Conservation (phyloP, 2,888 invertebrate genomes). For the Volucella zonaria region DNA sequence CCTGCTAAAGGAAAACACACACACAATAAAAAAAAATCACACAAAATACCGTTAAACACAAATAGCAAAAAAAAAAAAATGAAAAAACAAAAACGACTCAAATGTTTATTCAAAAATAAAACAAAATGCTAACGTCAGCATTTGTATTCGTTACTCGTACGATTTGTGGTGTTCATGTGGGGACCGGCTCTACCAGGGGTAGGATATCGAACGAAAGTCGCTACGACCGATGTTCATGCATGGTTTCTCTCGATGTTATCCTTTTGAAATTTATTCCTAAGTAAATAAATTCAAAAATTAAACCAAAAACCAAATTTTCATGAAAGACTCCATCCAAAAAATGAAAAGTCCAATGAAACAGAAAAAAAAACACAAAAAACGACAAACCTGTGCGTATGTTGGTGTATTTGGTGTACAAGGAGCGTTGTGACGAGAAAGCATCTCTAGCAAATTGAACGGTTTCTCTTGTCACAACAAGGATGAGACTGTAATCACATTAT, state of each 20-base stretch:
- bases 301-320: slow-evolving; percentile 69
- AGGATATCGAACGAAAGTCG: slow-evolving; percentile 25
- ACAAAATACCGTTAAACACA: slow-evolving; percentile 8
- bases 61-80: slow-evolving; percentile 16
- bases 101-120: slow-evolving; percentile 57
- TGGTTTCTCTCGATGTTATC: slow-evolving; percentile 69
- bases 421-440: slow-evolving; percentile 20
- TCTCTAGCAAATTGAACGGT: slow-evolving; percentile 55
- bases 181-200: slow-evolving; percentile 33
- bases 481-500: slow-evolving; percentile 65
- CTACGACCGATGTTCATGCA: slow-evolving; percentile 67
- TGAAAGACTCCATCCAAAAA: slow-evolving; percentile 52
- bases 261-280: slow-evolving; percentile 72
- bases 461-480: slow-evolving; percentile 29
- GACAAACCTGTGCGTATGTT: slow-evolving; percentile 21
- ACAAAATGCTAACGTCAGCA: slow-evolving; percentile 66
- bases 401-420: background rate
- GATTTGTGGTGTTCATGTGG: slow-evolving; percentile 50
- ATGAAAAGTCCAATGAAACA: background rate
- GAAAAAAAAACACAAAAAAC: background rate
- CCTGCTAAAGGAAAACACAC: slow-evolving; percentile 47
- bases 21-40: slow-evolving; percentile 20
- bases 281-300: slow-evolving; percentile 73
- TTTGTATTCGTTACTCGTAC: slow-evolving; percentile 69
- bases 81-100: slow-evolving; percentile 39